Evolutionary conservation across 2,888 invertebrate genomes (phyloP).

Genomic region (Nymphalis c-album): DNA sequence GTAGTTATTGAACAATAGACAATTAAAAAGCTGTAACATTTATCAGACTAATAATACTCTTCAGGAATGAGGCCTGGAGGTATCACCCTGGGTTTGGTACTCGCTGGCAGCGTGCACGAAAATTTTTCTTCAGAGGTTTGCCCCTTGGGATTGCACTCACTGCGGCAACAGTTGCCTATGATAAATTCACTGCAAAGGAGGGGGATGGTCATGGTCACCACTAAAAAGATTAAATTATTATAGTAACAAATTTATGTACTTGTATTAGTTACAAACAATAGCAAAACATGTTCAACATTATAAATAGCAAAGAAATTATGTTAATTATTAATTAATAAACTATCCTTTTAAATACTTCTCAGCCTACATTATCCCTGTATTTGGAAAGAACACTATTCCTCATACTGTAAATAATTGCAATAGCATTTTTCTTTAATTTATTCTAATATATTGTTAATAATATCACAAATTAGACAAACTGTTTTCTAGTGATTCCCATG

Average conservation of each 20-base stretch:
- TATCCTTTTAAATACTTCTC: not conserved
- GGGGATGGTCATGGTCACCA: slow-evolving; percentile 60
- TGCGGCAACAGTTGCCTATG: slow-evolving; percentile 52
- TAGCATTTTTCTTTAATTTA: too few species aligned
- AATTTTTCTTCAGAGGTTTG: slow-evolving; percentile 84
- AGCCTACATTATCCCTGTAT: not conserved
- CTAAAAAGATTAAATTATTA: slow-evolving; percentile 15
- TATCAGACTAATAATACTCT: slow-evolving; percentile 27
- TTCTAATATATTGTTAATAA: too few species aligned
- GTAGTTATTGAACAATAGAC: too few species aligned
- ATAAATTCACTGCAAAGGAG: slow-evolving; percentile 51
- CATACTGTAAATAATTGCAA: too few species aligned
- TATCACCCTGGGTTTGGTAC: slow-evolving; percentile 85
- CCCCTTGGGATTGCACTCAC: slow-evolving; percentile 81
- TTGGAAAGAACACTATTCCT: too few species aligned
- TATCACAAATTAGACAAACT: too few species aligned
- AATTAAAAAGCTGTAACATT: too few species aligned
- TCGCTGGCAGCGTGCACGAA: slow-evolving; percentile 59
- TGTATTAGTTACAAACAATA: not conserved
- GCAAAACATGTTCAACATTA: not conserved
- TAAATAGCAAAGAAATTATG: not conserved
- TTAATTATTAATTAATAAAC: not conserved
- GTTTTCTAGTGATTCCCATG: not conserved
- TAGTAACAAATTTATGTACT: not conserved
- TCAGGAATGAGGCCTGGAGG: slow-evolving; percentile 92